Evolutionary conservation across 2,113 vertebrate species (phyloP).

Genomic region (Tragulus kanchil): DNA sequence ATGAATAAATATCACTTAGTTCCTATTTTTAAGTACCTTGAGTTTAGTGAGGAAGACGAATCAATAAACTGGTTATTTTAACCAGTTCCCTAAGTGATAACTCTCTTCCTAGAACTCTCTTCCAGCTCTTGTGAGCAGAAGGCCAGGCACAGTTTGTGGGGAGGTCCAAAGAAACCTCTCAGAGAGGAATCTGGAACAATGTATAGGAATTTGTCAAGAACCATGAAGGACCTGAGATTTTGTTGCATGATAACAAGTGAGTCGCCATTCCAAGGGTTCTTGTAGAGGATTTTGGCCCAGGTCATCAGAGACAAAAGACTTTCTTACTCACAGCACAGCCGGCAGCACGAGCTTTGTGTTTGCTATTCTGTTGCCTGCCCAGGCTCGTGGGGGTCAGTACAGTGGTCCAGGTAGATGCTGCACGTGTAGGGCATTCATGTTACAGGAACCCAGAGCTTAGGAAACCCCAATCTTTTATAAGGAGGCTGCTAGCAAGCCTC

Average conservation of each 20-base stretch:
- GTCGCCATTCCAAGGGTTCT: neutral
- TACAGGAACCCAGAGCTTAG: neutral
- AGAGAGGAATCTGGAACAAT: neutral
- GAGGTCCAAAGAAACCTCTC: neutral
- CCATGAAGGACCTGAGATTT: neutral
- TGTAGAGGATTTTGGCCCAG: neutral
- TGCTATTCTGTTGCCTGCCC: neutral
- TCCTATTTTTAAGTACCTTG: neutral
- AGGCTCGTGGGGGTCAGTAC: accelerated
- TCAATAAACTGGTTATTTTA: neutral
- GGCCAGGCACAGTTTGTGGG: neutral
- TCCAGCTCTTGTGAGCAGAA: neutral
- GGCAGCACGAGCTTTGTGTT: neutral
- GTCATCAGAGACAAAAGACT: neutral
- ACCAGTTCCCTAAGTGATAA: neutral
- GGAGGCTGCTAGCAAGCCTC: neutral
- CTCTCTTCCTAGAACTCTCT: neutral
- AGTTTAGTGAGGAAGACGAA: neutral
- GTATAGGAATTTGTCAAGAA: neutral
- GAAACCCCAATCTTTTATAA: neutral
- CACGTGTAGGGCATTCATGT: accelerated
- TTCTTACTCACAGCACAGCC: accelerated
- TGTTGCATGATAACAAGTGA: neutral
- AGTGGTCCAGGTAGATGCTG: neutral
- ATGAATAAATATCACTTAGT: neutral